These are phyloP conservation scores for Formicarius rufipectus DNA, from an alignment of 2,113 vertebrate species.

Conservation along the genomic window DNA sequence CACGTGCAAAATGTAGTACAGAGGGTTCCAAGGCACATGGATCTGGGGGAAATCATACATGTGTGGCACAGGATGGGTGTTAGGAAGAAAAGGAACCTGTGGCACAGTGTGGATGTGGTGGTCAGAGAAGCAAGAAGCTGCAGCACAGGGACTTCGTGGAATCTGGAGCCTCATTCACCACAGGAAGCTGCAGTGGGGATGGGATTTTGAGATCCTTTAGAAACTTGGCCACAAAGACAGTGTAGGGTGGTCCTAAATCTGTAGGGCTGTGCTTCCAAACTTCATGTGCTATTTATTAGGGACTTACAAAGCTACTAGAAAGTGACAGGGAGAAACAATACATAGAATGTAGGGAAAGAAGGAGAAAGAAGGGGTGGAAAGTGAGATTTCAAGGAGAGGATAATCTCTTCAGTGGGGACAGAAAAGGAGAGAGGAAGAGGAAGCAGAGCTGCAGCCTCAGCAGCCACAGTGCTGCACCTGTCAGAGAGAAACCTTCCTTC, in stretches of 20 bases:
- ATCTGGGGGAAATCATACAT: neutral
- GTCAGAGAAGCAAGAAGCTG: accelerated
- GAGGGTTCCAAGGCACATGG: accelerated
- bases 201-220: neutral
- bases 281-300: neutral
- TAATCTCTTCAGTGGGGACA: neutral
- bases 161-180: neutral
- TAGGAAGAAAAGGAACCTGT: neutral
- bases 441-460: neutral
- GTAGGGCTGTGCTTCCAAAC: neutral
- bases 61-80: neutral
- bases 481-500: neutral
- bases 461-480: neutral
- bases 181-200: neutral
- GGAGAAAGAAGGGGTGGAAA: neutral
- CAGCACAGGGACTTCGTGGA: neutral
- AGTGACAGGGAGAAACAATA: neutral
- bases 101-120: accelerated
- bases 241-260: neutral
- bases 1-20: neutral
- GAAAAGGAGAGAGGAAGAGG: neutral
- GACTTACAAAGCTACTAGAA: neutral
- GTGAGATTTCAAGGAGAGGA: neutral
- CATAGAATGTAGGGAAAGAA: neutral
- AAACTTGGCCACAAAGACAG: neutral